Conservation (phyloP, 2,113 vertebrate species). For the Indicator indicator region DNA sequence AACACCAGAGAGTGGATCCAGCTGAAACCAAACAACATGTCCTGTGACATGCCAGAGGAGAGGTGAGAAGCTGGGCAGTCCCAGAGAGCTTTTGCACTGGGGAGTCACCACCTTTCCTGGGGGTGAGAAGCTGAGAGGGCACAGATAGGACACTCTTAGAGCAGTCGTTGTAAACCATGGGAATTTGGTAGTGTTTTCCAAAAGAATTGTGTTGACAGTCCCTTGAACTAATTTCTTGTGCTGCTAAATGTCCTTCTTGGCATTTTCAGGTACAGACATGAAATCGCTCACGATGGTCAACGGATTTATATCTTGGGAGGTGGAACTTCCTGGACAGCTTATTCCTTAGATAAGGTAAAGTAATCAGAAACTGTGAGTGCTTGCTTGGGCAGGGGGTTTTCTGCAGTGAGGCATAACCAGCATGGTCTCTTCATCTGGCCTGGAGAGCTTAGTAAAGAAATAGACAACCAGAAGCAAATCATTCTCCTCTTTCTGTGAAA, state of each 20-base stretch:
- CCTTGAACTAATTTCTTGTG: neutral
- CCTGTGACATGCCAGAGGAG: conserved; percentile 93
- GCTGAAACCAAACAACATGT: conserved; percentile 93
- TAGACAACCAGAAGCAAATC: neutral
- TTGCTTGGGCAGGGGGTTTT: neutral
- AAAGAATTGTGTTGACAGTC: neutral
- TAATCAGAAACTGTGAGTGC: neutral
- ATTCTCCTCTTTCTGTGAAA: neutral
- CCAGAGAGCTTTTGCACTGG: neutral
- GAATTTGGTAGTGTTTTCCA: rapidly evolving
- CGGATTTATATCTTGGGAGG: conserved; percentile 97
- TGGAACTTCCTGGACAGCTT: conserved; percentile 97
- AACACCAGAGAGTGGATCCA: conserved; percentile 95
- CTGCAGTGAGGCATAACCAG: neutral
- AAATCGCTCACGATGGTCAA: conserved; percentile 95
- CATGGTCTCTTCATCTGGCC: neutral
- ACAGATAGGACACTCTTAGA: neutral
- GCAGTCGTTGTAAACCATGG: neutral
- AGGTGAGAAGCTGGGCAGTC: conserved; percentile 74
- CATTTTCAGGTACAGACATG: conserved; percentile 90
- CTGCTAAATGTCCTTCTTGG: neutral
- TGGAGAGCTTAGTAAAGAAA: neutral
- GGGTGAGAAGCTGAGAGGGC: neutral
- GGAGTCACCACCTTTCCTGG: neutral
- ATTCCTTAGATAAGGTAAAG: conserved; percentile 94